Evolutionary conservation across 2,888 invertebrate species (phyloP), one percentile per base, ranked within the genome.

Genomic region (Rambutsinella grinnellia): DNA sequence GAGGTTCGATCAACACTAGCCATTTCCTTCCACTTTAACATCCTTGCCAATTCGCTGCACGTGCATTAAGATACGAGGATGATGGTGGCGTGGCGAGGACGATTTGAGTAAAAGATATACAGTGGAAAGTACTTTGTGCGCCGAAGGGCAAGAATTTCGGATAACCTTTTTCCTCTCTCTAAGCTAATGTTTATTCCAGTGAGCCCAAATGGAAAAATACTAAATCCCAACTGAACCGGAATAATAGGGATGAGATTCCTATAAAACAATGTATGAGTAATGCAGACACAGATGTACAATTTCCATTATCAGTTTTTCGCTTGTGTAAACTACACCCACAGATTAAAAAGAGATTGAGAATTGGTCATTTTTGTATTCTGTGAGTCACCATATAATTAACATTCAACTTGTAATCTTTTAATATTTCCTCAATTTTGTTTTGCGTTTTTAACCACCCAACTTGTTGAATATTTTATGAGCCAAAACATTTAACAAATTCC

Each of bases 161-260:
- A 74, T 74, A 74, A 74, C 66, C 72, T 74, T 24, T 72, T 47
- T 36, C 13, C 36, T 36, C 36, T 36, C 36, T 36, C 36, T 36
- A 13, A 36, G 36, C 13, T 36, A 36, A 36, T 36, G 36, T 36
- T 49, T 49, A 72, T 65, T 65, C 63, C 71, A 65, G 56, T 26
- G 65, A 60, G 61, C 61, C 54, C 61, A 62, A 66, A 60, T 75
- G 74, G 74, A 75, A 75, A 75, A 75, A 27, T 75, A 75, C 74
- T 49, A 57, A 49, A 60, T 28, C 5, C 36, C 13, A 17, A 47
- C 61, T 67, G 53, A 75, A 75, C 67, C 67, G 74, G 67, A 67
- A 74, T 66, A 74, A 36, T 36, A 36, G 36, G 36, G 36, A 36
- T 36, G 13, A n/a, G 13, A 36, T 36, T 13, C 13, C 13, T 36